Evolutionary conservation across 2,888 invertebrate genomes (phyloP).

Genomic region (Synergus laeviventris): DNA sequence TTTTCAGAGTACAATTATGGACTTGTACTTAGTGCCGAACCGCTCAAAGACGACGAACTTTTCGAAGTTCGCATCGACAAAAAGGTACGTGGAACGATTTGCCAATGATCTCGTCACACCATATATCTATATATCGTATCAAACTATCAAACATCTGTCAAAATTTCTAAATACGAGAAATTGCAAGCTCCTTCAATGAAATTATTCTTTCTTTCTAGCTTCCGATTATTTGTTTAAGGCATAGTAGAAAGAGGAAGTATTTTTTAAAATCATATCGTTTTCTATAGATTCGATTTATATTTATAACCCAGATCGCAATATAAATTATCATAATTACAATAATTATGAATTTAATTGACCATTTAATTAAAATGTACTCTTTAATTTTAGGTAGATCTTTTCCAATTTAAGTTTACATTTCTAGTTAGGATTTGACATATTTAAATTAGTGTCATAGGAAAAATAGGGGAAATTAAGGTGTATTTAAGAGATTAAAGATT

Average conservation of each 20-base stretch:
- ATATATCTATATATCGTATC: background rate
- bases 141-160: slow-evolving; percentile 24
- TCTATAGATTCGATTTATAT: slow-evolving; percentile 7
- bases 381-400: background rate
- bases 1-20: slow-evolving; percentile 92
- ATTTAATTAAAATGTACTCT: background rate
- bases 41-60: slow-evolving; percentile 87
- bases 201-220: background rate
- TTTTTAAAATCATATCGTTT: background rate
- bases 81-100: slow-evolving; percentile 81
- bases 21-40: slow-evolving; percentile 89
- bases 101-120: background rate
- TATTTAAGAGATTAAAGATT: background rate
- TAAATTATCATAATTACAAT: no score
- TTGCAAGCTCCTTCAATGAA: background rate
- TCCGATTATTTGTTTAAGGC: background rate
- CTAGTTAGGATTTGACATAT: background rate
- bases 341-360: background rate
- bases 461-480: no score
- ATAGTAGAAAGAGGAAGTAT: background rate
- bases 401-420: background rate
- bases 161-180: background rate
- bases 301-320: background rate
- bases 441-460: background rate
- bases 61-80: slow-evolving; percentile 93